Evolutionary conservation across 2,113 vertebrate species (phyloP).

Genomic region (Thomomys bottae): DNA sequence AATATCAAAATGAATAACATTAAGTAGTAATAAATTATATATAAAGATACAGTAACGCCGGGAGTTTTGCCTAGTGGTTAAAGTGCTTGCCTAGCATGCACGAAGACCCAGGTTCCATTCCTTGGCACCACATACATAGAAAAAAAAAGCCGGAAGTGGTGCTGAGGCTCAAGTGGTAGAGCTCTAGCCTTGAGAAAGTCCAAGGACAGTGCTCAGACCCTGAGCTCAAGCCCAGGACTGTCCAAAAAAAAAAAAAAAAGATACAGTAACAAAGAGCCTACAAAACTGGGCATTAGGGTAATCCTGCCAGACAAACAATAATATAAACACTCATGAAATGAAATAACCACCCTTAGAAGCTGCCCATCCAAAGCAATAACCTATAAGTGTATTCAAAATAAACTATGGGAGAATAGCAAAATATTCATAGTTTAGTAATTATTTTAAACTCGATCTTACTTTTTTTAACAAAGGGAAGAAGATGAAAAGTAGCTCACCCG

Average conservation of each 20-base stretch:
- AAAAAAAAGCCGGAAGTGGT: too few species aligned
- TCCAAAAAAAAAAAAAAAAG: too few species aligned
- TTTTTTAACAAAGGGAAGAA: too few species aligned
- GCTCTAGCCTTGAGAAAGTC: too few species aligned
- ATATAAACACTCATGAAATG: background rate
- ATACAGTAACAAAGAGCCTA: background rate
- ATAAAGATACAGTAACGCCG: background rate
- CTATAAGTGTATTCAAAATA: background rate
- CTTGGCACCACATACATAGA: too few species aligned
- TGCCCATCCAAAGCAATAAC: background rate
- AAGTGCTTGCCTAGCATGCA: too few species aligned
- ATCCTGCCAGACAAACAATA: background rate
- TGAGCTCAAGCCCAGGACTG: too few species aligned
- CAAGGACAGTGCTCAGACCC: too few species aligned
- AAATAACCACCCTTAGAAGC: background rate
- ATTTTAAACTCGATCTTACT: constrained; percentile 43
- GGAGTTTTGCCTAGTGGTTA: too few species aligned
- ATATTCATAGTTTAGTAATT: background rate
- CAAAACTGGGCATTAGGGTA: background rate
- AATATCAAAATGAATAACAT: background rate
- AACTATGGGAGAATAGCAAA: background rate
- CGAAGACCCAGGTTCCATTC: too few species aligned
- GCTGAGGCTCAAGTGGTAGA: too few species aligned
- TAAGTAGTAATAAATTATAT: constrained; percentile 8
- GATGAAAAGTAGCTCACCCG: too few species aligned